Percentiles rank a stretch among this genome's conserved stretches.
Conservation (phyloP, 1,140 invertebrate genomes). For the Leptinotarsa lineolata region DNA sequence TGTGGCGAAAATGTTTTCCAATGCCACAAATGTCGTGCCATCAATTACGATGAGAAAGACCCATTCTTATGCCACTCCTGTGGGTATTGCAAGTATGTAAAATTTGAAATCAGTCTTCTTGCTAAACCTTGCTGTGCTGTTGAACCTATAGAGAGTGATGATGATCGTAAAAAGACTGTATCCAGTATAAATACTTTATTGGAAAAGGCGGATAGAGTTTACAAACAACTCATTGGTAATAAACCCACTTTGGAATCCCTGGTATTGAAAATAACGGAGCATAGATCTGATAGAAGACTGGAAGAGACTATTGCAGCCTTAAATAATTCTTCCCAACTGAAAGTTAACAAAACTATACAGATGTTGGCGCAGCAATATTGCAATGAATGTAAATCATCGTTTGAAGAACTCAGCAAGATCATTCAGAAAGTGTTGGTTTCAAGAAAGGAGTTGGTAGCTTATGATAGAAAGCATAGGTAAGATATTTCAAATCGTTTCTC, state of each 20-base stretch:
- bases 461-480: constrained; percentile 78
- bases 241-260: constrained; percentile 86
- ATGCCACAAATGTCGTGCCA: constrained; percentile 96
- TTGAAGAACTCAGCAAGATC: constrained; percentile 95
- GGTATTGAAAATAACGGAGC: constrained; percentile 77
- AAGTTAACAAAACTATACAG: constrained; percentile 85
- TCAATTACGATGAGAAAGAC: constrained; percentile 99
- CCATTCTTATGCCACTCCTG: constrained; percentile 98
- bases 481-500: not conserved
- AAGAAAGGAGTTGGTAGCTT: constrained; percentile 84
- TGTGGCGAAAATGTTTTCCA: constrained; percentile 99
- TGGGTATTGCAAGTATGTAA: constrained; percentile 99
- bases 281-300: constrained; percentile 66
- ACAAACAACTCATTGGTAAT: constrained; percentile 85
- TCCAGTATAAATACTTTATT: constrained; percentile 85
- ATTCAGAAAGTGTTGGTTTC: constrained; percentile 72
- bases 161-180: constrained; percentile 94
- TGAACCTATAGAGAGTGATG: constrained; percentile 95
- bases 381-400: constrained; percentile 90
- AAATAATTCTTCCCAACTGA: constrained; percentile 54
- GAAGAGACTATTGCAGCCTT: constrained; percentile 60
- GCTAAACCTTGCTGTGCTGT: constrained; percentile 92
- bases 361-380: constrained; percentile 91
- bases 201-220: constrained; percentile 93
- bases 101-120: constrained; percentile 93